Conservation (phyloP, 2,113 vertebrate species). For the Otis tarda region DNA sequence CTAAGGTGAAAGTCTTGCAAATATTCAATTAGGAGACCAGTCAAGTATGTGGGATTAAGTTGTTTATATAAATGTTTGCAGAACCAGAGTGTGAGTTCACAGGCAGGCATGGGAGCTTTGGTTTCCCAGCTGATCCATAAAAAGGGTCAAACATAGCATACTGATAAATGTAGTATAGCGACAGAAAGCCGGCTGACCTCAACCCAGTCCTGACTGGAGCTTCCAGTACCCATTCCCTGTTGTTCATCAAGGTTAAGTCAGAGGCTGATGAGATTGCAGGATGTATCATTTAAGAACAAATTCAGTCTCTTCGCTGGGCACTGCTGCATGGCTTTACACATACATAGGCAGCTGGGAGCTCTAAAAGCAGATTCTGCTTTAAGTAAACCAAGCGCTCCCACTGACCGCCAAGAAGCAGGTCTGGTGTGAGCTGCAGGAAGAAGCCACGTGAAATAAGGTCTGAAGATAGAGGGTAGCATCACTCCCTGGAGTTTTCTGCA, state of each 20-base stretch:
- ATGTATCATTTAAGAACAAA: neutral
- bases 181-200: neutral
- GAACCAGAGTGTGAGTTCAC: constrained; percentile 25
- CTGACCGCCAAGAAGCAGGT: neutral
- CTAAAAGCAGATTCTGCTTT: neutral
- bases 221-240: neutral
- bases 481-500: neutral
- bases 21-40: constrained; percentile 53
- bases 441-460: neutral
- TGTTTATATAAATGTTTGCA: constrained; percentile 53
- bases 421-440: neutral
- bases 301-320: neutral
- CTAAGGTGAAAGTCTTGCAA: constrained; percentile 22
- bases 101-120: constrained; percentile 42
- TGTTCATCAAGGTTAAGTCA: neutral
- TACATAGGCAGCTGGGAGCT: neutral
- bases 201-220: neutral
- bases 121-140: constrained; percentile 42
- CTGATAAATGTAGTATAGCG: neutral
- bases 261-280: neutral
- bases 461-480: neutral
- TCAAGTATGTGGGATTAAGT: constrained; percentile 55
- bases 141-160: neutral
- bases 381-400: neutral
- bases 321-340: neutral